Percentiles rank a stretch among this genome's conserved stretches.
Evolutionary conservation across 2,797 vertebrate genomes (phyloP).

Genomic region (Bradypus variegatus): DNA sequence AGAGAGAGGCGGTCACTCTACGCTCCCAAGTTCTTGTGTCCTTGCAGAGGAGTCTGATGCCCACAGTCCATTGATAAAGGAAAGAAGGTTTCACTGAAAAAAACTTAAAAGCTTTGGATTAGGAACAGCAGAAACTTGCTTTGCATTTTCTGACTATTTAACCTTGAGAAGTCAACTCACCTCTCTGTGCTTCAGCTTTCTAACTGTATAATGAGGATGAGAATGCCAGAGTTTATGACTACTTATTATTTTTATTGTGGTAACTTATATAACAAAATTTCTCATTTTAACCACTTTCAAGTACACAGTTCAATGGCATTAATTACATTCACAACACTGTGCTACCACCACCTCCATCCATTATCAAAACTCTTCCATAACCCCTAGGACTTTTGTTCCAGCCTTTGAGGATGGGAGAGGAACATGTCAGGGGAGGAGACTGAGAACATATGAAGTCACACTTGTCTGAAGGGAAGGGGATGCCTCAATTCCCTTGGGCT

Average conservation of each 20-base stretch:
- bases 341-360: no score
- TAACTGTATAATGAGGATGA: background rate
- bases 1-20: background rate
- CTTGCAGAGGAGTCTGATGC: background rate
- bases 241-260: no score
- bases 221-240: background rate
- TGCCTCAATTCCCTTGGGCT: constrained; percentile 14
- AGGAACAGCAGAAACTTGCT: background rate
- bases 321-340: no score
- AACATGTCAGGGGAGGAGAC: background rate
- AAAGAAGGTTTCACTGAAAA: background rate
- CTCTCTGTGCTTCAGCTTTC: background rate
- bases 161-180: background rate
- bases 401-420: background rate
- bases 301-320: no score
- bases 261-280: no score
- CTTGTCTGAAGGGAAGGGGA: background rate
- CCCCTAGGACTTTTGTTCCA: background rate
- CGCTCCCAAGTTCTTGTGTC: background rate
- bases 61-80: background rate
- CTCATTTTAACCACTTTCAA: no score
- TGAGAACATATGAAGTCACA: constrained; percentile 22
- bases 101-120: background rate
- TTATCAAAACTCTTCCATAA: no score
- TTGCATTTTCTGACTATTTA: background rate